Evolutionary conservation across 2,797 vertebrate genomes (phyloP).

Genomic region (Peromyscus attwateri): DNA sequence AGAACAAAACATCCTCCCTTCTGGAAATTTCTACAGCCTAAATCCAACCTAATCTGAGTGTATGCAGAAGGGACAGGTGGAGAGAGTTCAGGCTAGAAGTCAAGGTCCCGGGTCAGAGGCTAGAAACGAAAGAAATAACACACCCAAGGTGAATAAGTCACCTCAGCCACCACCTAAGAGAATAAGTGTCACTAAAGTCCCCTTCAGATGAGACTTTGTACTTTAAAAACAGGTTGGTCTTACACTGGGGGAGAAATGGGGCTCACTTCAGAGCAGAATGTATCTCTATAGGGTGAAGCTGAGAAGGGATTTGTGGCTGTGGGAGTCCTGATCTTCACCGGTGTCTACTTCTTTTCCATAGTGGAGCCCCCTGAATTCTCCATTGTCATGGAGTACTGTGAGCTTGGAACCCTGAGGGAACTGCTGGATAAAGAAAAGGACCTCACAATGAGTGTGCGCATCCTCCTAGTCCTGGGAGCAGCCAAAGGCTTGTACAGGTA

Average conservation of each 20-base stretch:
- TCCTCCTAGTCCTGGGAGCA: slow-evolving; percentile 90
- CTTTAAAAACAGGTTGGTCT: neutral
- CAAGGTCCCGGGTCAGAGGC: neutral
- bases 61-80: neutral
- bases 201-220: neutral
- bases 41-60: neutral
- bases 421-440: slow-evolving; percentile 87
- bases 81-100: neutral
- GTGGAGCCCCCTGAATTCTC: slow-evolving; percentile 90
- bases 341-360: slow-evolving; percentile 68
- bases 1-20: neutral
- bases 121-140: neutral
- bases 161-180: neutral
- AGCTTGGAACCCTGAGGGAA: slow-evolving; percentile 91
- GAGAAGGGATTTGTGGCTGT: neutral
- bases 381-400: slow-evolving; percentile 94
- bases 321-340: neutral
- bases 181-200: neutral
- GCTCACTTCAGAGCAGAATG: neutral
- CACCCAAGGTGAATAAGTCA: neutral
- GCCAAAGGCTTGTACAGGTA: slow-evolving; percentile 94
- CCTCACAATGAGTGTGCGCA: slow-evolving; percentile 88
- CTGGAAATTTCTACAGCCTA: slow-evolving; percentile 20
- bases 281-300: neutral
- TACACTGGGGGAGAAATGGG: neutral